A percentile compares a stretch with the other conserved stretches of the same genome.
Evolutionary conservation across 2,113 vertebrate genomes (phyloP).

Genomic region (Dasyprocta punctata): DNA sequence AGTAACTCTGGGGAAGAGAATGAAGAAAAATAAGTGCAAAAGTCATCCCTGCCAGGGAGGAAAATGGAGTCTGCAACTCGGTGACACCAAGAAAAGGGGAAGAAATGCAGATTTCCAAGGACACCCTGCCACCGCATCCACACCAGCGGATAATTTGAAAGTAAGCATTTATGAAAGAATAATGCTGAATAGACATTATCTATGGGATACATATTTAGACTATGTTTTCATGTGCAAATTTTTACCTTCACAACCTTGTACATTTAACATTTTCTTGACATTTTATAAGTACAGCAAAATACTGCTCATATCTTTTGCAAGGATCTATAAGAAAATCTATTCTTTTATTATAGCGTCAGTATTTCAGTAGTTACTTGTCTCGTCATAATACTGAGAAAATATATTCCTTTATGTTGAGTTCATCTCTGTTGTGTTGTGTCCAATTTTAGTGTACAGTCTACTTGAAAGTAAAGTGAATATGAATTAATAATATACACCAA

Average conservation of each 20-base stretch:
- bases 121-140: fast-evolving
- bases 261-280: neutral
- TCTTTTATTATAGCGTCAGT: neutral
- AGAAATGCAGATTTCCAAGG: neutral
- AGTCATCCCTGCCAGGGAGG: neutral
- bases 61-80: neutral
- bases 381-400: slow-evolving; percentile 19
- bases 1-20: fast-evolving
- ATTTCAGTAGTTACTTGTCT: neutral
- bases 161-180: neutral
- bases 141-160: neutral
- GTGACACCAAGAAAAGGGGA: fast-evolving
- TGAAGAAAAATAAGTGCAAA: neutral
- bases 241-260: neutral
- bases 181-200: neutral
- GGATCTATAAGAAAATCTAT: neutral
- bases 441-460: neutral
- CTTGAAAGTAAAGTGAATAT: neutral
- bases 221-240: neutral
- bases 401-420: neutral
- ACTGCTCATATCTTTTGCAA: neutral
- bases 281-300: neutral
- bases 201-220: neutral
- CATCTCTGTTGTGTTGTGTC: neutral
- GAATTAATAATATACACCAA: neutral